A percentile compares a stretch with the other conserved stretches of the same genome.
phyloP scores from a whole-genome alignment of 2,797 vertebrate species.

The Erethizon dorsatum region DNA sequence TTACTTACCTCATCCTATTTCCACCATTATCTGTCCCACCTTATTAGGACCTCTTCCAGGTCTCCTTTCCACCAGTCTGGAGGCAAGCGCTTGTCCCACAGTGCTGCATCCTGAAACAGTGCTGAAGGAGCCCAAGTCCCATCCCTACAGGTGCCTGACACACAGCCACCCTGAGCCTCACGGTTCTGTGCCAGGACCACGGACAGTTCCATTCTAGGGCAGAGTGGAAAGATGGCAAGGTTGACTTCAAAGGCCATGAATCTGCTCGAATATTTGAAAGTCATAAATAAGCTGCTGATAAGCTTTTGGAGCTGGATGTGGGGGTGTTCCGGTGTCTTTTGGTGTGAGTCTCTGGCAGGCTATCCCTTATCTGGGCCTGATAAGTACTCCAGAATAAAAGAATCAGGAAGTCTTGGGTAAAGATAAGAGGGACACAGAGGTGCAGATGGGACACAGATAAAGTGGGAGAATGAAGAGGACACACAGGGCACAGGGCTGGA shows the following conservation, averaged over 20 bases:
- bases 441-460: accelerated
- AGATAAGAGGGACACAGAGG: neutral
- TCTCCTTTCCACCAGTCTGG: no score
- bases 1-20: neutral
- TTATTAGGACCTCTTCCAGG: no score
- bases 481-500: accelerated
- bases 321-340: neutral
- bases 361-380: neutral
- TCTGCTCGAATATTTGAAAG: neutral
- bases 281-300: neutral
- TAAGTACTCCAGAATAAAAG: neutral
- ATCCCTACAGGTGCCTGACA: accelerated
- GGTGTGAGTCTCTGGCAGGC: neutral
- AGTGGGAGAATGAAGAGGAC: no score
- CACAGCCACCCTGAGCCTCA: neutral
- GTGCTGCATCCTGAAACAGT: neutral
- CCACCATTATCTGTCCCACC: no score
- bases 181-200: accelerated
- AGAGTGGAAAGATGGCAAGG: neutral
- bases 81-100: neutral
- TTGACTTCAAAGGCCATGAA: neutral
- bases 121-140: neutral
- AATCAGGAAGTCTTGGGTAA: neutral
- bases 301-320: neutral
- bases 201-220: neutral